Base-by-base conservation (phyloP, 2,113 vertebrate genomes). In the Pipa parva region DNA sequence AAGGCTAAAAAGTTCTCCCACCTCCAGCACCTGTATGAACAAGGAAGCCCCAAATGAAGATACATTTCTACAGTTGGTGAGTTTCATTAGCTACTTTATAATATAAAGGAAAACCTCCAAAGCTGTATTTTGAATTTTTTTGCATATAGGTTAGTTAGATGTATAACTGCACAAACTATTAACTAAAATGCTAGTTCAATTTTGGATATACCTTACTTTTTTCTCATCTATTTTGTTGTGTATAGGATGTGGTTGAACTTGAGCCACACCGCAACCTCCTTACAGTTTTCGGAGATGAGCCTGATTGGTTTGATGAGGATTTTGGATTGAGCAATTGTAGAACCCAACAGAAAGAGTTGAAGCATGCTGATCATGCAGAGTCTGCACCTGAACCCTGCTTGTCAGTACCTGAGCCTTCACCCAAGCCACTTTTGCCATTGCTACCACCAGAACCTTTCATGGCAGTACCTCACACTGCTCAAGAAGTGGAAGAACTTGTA, bases 301-400 rank as follows among this genome's bases (percentile, higher is more conserved):
- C 94, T 46, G 97, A 99, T 79, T 99, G 97, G 97, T 98, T 98
- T 79, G 97, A 98, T 77, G 97, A 99, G 77, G 96, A 99, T 84
- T 99, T 93, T 79, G 97, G 97, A 54, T 90, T 99, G 75, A 95
- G 91, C 71, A 94, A 90, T 24, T 87, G 25, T 6, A 89, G 89
- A 77, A 84, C 89, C 71, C 92, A 90, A 63, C 91, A 95, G 79
- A 88, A 87, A 71, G 83, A 86, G 62, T 75, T 84, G n/a, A 87
- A 85, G 79, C 58, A 50, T 10, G 18, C 25, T 31, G 24, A 12
- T 1, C 52, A 45, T 12, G 25, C 54, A 12, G 58, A 37, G 17
- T 18, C 24, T 7, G 15, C 17, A 3, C 27, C 27, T 15, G 83
- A 89, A 45, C 59, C 83, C 66, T 74, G 86, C 75, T 75, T 80